Evolutionary conservation across 2,797 vertebrate species (phyloP).

Genomic region (Erpetoichthys calabaricus): DNA sequence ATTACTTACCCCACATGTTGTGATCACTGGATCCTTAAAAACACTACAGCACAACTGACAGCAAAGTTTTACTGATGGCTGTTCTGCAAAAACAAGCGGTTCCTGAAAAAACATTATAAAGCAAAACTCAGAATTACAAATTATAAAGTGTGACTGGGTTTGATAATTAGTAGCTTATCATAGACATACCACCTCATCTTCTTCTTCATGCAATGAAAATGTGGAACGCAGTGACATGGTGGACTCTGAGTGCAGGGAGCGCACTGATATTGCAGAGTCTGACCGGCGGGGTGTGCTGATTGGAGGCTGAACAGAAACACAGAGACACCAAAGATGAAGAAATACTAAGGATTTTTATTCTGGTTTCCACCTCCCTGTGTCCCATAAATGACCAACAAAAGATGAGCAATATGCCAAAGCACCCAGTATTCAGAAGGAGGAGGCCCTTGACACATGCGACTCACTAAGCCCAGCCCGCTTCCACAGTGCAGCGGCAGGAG

Average conservation of each 20-base stretch:
- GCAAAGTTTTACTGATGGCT: constrained; percentile 90
- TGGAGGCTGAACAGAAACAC: constrained; percentile 49
- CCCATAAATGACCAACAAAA: too few species aligned
- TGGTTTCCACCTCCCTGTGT: too few species aligned
- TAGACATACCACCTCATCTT: constrained; percentile 82
- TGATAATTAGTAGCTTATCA: background rate
- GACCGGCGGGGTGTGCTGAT: constrained; percentile 81
- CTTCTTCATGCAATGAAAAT: constrained; percentile 93
- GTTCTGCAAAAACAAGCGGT: constrained; percentile 89
- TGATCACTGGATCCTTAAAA: constrained; percentile 96
- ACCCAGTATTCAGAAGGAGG: too few species aligned
- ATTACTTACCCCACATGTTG: constrained; percentile 85
- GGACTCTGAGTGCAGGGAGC: constrained; percentile 92
- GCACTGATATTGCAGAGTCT: constrained; percentile 88
- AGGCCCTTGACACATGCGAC: too few species aligned
- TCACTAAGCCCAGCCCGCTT: too few species aligned
- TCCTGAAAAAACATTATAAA: constrained; percentile 46
- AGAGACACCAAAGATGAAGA: background rate
- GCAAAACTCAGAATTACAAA: background rate
- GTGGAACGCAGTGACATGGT: constrained; percentile 96
- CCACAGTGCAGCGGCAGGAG: too few species aligned
- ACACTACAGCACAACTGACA: constrained; percentile 92
- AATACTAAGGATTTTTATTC: too few species aligned
- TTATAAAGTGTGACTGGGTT: background rate
- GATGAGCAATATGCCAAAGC: background rate